Evolutionary conservation across 2,797 vertebrate genomes (phyloP).

Genomic region (Rhinoraja longicauda): DNA sequence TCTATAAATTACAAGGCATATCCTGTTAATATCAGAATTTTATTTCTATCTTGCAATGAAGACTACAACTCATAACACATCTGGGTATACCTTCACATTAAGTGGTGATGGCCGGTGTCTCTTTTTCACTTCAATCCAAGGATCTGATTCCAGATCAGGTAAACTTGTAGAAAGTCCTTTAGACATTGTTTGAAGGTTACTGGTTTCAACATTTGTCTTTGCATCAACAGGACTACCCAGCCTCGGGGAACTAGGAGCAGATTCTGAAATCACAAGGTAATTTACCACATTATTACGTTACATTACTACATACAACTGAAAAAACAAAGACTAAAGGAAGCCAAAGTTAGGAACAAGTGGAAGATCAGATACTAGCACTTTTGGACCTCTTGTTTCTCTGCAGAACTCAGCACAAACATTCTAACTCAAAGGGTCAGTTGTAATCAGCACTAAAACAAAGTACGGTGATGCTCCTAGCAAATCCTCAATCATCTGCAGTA

Average conservation of each 20-base stretch:
- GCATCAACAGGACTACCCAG: constrained; percentile 49
- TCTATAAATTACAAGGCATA: neutral
- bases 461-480: too few species aligned
- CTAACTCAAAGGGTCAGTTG: too few species aligned
- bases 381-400: too few species aligned
- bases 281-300: neutral
- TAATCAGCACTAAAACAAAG: too few species aligned
- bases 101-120: constrained; percentile 60
- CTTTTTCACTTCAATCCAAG: constrained; percentile 84
- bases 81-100: constrained; percentile 69
- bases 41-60: neutral
- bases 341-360: too few species aligned
- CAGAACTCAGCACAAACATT: too few species aligned
- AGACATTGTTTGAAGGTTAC: constrained; percentile 52
- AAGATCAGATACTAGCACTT: too few species aligned
- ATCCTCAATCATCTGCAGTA: neutral
- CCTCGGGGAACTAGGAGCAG: constrained; percentile 63
- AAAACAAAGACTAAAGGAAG: neutral
- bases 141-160: constrained; percentile 68
- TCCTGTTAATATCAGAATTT: neutral
- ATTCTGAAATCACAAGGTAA: constrained; percentile 51
- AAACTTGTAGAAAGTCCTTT: constrained; percentile 61
- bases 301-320: neutral
- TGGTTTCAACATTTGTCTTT: constrained; percentile 53
- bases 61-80: neutral